Evolutionary conservation across 2,797 vertebrate genomes (phyloP).

Genomic region (Lithobates sylvaticus): DNA sequence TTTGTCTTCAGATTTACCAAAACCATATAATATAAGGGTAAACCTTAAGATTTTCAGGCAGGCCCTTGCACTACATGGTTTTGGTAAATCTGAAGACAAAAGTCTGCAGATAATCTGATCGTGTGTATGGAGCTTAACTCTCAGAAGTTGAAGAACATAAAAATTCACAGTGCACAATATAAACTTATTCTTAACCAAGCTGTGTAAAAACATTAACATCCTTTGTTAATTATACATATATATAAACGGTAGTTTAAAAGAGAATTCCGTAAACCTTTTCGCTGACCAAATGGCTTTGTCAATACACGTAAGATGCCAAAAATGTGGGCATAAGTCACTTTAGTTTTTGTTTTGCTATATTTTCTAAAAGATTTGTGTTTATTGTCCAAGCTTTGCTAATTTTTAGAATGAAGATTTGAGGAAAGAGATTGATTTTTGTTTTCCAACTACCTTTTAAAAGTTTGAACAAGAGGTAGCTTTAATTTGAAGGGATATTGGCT

Average conservation of each 20-base stretch:
- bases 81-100: too few relatives aligned
- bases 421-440: slow-evolving; percentile 40
- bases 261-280: slow-evolving; percentile 10
- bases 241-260: slow-evolving; percentile 3
- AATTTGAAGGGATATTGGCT: slow-evolving; percentile 31
- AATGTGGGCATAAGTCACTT: slow-evolving; percentile 22
- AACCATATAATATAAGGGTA: too few relatives aligned
- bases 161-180: not conserved
- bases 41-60: too few relatives aligned
- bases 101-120: too few relatives aligned
- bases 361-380: slow-evolving; percentile 5
- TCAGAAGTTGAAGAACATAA: too few relatives aligned
- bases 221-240: not conserved
- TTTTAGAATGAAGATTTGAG: slow-evolving; percentile 6
- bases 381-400: slow-evolving; percentile 4
- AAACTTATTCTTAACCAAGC: not conserved
- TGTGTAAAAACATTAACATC: not conserved
- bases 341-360: not conserved
- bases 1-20: too few relatives aligned
- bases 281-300: slow-evolving; percentile 21
- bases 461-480: slow-evolving; percentile 24
- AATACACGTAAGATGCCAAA: slow-evolving; percentile 14
- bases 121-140: too few relatives aligned
- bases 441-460: slow-evolving; percentile 17
- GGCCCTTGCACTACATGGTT: too few relatives aligned